Base-by-base conservation (phyloP, 2,888 invertebrate species). In the Aporophyla nigra region DNA sequence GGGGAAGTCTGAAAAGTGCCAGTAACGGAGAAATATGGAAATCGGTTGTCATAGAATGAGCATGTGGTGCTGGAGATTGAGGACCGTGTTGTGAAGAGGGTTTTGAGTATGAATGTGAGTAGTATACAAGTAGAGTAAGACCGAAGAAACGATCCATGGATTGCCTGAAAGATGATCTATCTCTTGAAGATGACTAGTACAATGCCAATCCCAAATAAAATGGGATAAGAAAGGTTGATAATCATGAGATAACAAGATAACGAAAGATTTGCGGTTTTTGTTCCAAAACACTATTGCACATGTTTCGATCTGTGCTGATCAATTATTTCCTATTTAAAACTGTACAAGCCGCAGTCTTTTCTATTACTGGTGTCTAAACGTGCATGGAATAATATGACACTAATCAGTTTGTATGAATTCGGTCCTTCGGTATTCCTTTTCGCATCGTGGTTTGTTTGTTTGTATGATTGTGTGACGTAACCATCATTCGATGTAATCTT, bases 401-500 rank as follows among this genome's bases (percentile, higher is more conserved):
- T 6, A 12, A 21, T 2, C 19, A 19, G 21, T 19, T 24, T 19
- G 24, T 24, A 10, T 24, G 14, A 24, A 78, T 14, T 66, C 33
- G 9, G 49, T 9, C 46, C 67, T 67, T 75, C 61, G 14, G 10
- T 19, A n/a, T 24, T 43, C 4, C 6, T 71, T 27, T 51, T 14
- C 10, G 10, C n/a, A 24, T 16, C 14, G 24, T 63, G 14, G 14
- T 68, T 49, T 66, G 56, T 62, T 76, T 76, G 49, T 76, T 46
- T 75, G 27, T 75, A 10, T 51, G 40, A 33, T 33, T 43, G 24
- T 66, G 43, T 72, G 69, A 77, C 81, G 81, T 70, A n/a, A 21
- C 5, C 49, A 68, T 71, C 51, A 66, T 76, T 67, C 70, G 51
- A 54, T 68, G 43, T 70, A 43, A 70, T 70, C 54, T 59, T 63